Base-by-base conservation (phyloP, 2,113 vertebrate genomes). In the Oryzias woworae region DNA sequence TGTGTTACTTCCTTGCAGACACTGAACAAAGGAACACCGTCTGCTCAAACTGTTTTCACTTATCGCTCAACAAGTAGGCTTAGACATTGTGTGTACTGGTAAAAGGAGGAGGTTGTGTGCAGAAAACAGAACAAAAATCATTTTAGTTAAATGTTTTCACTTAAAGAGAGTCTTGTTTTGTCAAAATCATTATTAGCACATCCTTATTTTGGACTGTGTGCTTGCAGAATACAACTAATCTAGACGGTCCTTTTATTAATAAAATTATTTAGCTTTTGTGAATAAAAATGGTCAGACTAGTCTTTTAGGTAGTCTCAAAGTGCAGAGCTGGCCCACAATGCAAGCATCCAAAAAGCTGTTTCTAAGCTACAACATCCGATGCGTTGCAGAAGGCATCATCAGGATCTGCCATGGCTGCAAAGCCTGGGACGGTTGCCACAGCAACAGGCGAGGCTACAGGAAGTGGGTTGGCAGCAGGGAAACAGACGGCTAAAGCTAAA, bases 361-460 rank as follows among this genome's bases (percentile, higher is more conserved):
- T 20, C 1, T 42, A 28, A 26, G 2, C 3, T 16, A 4, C 5
- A 66, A 62, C 22, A 67, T 80, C 36, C 62, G 82, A 20, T 87
- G 70, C 78, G 0, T 91, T 89, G 62, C 89, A 92, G 89, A 87
- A 74, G 57, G 72, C 71, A 62, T 52, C 84, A 15, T 68, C 82
- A 16, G 73, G 68, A 64, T 74, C 83, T 2, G 17, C 58, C 68
- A 89, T 88, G 87, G 80, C 85, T 70, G 49, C 83, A 24, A 86
- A 85, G 75, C 73, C 82, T 57, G 69, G 28, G 31, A 63, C 15
- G 53, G 63, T 72, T 63, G 13, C 84, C 24, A 66, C 57, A 43
- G 60, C 70, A 69, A 73, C 67, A 49, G 78, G 77, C 18, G 58
- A 68, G 24, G 62, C 63, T 46, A 20, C 71, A 23, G 61, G 46